A percentile compares a stretch with the other conserved stretches of the same genome.
phyloP scores from a whole-genome alignment of 1,140 invertebrate genomes.

The Phenacoccus solenopsis region DNA sequence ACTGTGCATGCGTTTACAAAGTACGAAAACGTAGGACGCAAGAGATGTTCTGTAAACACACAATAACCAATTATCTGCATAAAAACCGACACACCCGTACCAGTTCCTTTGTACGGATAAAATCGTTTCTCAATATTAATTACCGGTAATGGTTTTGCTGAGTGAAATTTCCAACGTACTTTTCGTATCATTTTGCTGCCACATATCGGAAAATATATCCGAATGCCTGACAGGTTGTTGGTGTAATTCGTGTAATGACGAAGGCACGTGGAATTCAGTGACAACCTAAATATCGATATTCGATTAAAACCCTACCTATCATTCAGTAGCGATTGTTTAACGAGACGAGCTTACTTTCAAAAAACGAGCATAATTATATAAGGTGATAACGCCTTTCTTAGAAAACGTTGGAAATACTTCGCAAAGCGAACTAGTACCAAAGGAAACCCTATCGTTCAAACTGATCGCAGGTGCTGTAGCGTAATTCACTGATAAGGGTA shows the following conservation, averaged over 20 bases:
- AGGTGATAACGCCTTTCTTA: conserved; percentile 41
- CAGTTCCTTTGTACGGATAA: not conserved
- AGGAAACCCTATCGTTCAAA: conserved; percentile 43
- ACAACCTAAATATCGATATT: not conserved
- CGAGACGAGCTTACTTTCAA: conserved; percentile 40
- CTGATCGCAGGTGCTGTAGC: conserved; percentile 67
- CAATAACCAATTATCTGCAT: not conserved
- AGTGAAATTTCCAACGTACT: not conserved
- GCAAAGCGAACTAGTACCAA: conserved; percentile 52
- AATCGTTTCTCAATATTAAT: not conserved
- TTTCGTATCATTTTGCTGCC: not conserved
- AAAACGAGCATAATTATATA: conserved; percentile 63
- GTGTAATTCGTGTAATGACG: not conserved
- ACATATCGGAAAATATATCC: not conserved
- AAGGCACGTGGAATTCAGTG: not conserved
- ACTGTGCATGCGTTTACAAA: not conserved
- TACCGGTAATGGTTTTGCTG: not conserved
- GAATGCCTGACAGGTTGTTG: not conserved
- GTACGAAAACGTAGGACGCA: conserved; percentile 4
- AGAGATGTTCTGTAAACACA: not conserved
- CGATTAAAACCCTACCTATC: not conserved
- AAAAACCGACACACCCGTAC: not conserved
- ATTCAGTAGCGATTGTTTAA: not conserved
- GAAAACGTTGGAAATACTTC: conserved; percentile 44
- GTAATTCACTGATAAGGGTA: conserved; percentile 77